Conservation (phyloP, 2,113 vertebrate genomes). For the Carlito syrichta region DNA sequence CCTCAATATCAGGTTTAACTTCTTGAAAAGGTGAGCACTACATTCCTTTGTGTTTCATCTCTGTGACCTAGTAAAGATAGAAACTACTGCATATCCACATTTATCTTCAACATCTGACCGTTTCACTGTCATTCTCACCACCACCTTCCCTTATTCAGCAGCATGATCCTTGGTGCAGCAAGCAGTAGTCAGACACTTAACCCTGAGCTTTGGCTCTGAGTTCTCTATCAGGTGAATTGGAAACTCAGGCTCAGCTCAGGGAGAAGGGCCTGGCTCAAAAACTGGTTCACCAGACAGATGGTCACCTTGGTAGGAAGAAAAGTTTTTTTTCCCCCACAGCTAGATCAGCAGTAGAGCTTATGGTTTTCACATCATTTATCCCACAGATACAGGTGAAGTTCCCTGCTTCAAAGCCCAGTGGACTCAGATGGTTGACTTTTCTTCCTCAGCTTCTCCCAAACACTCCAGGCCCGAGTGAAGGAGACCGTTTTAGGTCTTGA, state of each 20-base stretch:
- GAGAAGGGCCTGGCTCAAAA: background rate
- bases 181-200: background rate
- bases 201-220: background rate
- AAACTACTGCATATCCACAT: background rate
- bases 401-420: background rate
- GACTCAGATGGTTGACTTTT: background rate
- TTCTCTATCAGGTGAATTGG: background rate
- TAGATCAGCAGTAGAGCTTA: background rate
- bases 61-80: background rate
- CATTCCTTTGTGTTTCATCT: background rate
- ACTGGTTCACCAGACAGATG: background rate
- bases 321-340: background rate
- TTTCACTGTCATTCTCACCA: background rate
- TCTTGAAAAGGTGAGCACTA: background rate
- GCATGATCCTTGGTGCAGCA: background rate
- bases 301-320: background rate
- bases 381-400: background rate
- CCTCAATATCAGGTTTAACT: background rate
- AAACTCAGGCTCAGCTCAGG: background rate
- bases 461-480: background rate
- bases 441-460: background rate
- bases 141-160: fast-evolving
- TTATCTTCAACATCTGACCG: background rate
- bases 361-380: background rate
- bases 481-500: background rate